phyloP scores from a whole-genome alignment of 2,797 vertebrate species.

The Halcyon chelicuti region DNA sequence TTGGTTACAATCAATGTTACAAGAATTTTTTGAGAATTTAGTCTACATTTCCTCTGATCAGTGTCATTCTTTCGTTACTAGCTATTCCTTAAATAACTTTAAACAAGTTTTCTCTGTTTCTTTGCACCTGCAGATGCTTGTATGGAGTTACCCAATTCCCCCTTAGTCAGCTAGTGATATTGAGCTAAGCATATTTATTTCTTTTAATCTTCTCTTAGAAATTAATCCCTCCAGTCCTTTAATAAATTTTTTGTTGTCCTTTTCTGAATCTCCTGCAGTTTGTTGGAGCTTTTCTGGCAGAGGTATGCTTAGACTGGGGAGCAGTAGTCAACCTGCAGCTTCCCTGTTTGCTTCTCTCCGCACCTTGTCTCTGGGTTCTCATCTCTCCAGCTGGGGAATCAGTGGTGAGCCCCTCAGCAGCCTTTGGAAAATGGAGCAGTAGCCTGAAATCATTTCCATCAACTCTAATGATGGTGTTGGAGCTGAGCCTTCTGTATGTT shows the following conservation, averaged over 20 bases:
- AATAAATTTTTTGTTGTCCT: not conserved
- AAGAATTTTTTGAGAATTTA: not conserved
- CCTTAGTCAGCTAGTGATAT: not conserved
- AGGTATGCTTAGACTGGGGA: not conserved
- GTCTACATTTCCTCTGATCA: not conserved
- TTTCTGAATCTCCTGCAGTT: constrained; percentile 8
- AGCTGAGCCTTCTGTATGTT: not conserved
- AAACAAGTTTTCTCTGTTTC: not conserved
- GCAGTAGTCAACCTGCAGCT: not conserved
- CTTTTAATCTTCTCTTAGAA: constrained; percentile 14
- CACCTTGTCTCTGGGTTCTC: not conserved
- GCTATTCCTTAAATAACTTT: not conserved
- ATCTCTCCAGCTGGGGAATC: not conserved
- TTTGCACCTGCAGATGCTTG: constrained; percentile 10
- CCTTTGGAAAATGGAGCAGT: not conserved
- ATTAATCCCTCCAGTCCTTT: not conserved
- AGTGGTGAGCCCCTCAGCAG: not conserved
- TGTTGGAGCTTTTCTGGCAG: not conserved
- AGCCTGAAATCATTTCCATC: not conserved
- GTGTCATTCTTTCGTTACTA: not conserved
- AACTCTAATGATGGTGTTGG: not conserved
- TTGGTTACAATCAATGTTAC: not conserved
- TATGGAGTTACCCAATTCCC: not conserved
- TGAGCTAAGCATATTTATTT: constrained; percentile 8
- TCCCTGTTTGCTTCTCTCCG: not conserved